Conservation (phyloP, 2,888 invertebrate species). For the Macrostomum cliftonense region DNA sequence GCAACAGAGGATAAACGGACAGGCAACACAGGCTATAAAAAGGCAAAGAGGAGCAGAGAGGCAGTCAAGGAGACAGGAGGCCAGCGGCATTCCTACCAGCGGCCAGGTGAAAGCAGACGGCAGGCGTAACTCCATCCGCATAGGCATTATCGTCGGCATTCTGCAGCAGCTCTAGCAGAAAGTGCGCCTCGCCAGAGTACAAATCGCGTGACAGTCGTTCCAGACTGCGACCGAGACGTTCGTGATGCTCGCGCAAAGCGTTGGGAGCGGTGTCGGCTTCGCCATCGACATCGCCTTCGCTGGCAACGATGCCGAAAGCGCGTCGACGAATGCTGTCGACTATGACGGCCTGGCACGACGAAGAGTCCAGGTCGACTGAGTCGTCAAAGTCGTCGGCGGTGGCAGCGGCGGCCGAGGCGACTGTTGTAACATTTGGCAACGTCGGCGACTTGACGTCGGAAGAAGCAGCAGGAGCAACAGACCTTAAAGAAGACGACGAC, state of each 20-base stretch:
- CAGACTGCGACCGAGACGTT: constrained; percentile 8
- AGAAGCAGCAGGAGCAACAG: too few relatives aligned
- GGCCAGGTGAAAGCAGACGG: neutral
- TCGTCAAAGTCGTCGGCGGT: too few relatives aligned
- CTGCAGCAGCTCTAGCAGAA: constrained; percentile 35
- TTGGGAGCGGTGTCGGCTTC: neutral
- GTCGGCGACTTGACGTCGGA: too few relatives aligned
- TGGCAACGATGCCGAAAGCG: constrained; percentile 28
- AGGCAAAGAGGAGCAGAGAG: too few relatives aligned
- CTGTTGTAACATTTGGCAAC: too few relatives aligned
- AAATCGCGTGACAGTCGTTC: constrained; percentile 14
- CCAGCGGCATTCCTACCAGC: neutral
- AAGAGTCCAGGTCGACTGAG: too few relatives aligned
- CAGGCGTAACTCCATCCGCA: constrained; percentile 16
- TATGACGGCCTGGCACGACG: neutral
- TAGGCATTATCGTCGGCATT: constrained; percentile 38
- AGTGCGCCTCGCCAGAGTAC: constrained; percentile 35
- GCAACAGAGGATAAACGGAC: too few relatives aligned
- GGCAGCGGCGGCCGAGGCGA: too few relatives aligned
- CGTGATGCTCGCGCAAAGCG: constrained; percentile 1
- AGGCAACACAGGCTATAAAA: too few relatives aligned
- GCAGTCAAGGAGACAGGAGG: too few relatives aligned
- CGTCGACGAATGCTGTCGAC: constrained; percentile 27
- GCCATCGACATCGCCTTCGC: neutral
- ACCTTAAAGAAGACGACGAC: too few relatives aligned